Percentiles rank a stretch among this genome's conserved stretches.
These are phyloP conservation scores for Pygmarrhopalites habei DNA, from an alignment of 1,140 invertebrate species.

Conservation along the genomic window DNA sequence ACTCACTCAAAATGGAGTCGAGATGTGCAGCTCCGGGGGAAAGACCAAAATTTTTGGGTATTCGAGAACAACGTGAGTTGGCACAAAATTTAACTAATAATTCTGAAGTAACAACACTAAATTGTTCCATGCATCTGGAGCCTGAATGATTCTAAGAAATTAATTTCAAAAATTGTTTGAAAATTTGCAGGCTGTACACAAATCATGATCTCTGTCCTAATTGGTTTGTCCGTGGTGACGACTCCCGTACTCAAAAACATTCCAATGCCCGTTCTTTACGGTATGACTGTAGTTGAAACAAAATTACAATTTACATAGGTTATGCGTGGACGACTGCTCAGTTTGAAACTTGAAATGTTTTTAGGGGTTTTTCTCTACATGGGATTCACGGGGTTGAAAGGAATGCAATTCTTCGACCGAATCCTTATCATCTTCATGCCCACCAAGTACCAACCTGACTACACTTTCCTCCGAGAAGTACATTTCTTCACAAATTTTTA, in stretches of 20 bases:
- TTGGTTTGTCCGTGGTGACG: constrained; percentile 85
- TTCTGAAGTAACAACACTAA: no score
- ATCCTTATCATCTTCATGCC: constrained; percentile 96
- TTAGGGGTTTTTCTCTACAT: constrained; percentile 99
- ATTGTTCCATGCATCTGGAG: no score
- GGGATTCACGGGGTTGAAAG: constrained; percentile 93
- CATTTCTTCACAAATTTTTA: no score
- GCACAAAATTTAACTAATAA: no score
- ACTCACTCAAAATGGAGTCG: constrained; percentile 91
- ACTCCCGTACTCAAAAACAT: constrained; percentile 84
- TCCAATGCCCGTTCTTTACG: constrained; percentile 91
- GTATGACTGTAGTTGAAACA: no score
- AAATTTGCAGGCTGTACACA: no score
- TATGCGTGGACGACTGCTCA: no score
- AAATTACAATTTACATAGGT: no score
- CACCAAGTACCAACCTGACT: constrained; percentile 96
- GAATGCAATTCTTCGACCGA: constrained; percentile 84
- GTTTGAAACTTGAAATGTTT: no score
- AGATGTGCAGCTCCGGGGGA: constrained; percentile 96
- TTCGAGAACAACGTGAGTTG: constrained; percentile 93
- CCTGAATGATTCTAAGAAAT: no score
- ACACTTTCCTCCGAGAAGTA: constrained; percentile 92
- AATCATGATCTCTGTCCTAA: constrained; percentile 93
- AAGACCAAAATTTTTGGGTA: constrained; percentile 93
- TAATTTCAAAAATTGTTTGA: no score